These are phyloP conservation scores for Bombyx huttoni DNA, from an alignment of 2,888 invertebrate species.

Conservation along the genomic window DNA sequence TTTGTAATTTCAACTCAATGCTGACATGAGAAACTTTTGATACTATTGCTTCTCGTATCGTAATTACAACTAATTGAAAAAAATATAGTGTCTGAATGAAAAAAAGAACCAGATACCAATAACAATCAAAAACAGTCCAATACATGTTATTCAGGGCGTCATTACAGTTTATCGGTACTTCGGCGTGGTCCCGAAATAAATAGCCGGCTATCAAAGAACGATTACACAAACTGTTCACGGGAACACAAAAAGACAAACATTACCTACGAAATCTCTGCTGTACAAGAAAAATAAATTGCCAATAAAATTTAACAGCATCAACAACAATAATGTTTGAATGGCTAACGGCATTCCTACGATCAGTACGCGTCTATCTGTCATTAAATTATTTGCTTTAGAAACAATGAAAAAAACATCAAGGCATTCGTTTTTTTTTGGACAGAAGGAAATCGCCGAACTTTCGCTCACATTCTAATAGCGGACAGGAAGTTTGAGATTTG, in stretches of 20 bases:
- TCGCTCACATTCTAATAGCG: too few species aligned
- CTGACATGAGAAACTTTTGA: too few species aligned
- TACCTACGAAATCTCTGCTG: slow-evolving; percentile 43
- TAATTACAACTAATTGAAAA: not conserved
- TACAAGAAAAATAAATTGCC: slow-evolving; percentile 53
- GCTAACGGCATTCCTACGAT: slow-evolving; percentile 18
- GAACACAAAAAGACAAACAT: slow-evolving; percentile 53
- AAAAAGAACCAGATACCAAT: not conserved
- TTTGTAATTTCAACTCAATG: too few species aligned
- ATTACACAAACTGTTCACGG: slow-evolving; percentile 60
- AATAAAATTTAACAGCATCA: slow-evolving; percentile 38
- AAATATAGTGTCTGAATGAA: not conserved
- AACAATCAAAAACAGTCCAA: slow-evolving; percentile 30
- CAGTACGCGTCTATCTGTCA: slow-evolving; percentile 11
- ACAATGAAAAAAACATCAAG: not conserved
- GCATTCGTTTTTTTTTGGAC: too few species aligned
- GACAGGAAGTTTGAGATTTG: too few species aligned
- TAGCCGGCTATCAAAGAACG: slow-evolving; percentile 53
- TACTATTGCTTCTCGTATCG: not conserved
- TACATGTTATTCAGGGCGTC: slow-evolving; percentile 36
- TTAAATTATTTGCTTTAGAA: slow-evolving; percentile 4
- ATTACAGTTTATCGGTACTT: slow-evolving; percentile 51
- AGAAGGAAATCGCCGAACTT: too few species aligned
- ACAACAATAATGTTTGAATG: slow-evolving; percentile 34
- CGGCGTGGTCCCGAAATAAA: slow-evolving; percentile 45